Base-by-base conservation (phyloP, 2,113 vertebrate species). In the Chamaea fasciata region DNA sequence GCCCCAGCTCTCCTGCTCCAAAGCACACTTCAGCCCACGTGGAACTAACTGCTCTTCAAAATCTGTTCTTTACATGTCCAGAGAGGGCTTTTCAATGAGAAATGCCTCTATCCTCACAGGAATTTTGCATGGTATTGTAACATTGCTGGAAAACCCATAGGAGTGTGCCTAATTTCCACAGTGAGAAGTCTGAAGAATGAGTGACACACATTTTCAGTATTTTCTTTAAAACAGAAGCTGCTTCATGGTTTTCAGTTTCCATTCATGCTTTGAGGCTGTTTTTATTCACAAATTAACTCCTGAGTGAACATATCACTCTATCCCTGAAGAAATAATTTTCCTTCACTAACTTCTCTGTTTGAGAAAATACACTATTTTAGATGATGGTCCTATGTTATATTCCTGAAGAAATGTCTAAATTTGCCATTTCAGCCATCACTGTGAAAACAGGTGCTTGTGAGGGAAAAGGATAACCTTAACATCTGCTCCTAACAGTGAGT, bases 21-120 rank as follows among this genome's bases (percentile, higher is more conserved):
- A 2, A 41, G 33, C 15, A 21, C 0, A 3, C 23, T 55, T 83
- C 2, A 2, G 26, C 60, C 47, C 2, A 3, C 4, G 10, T 64
- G 39, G 15, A 77, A 59, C 14, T 39, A 81, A 41, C 20, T 41
- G 44, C 42, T 79, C 35, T 49, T 79, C 14, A 62, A 64, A 84
- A 67, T 10, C n/a, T 23, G 6, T 6, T 62, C 15, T 69, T 82
- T 42, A 24, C 47, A 14, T 9, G 4, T 18, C 47, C 47, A 79
- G 37, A 78, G 50, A 69, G 7, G 30, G 11, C 10, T 88, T 88
- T 83, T 60, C 1, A 1, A 37, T 75, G 46, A 67, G 21, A 89
- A 89, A 57, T 23, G 9, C 16, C 37, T 39, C 71, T 56, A 7
- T 28, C 12, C 23, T 65, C 30, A 49, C 23, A 57, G 52, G 18